Evolutionary conservation across 2,888 invertebrate genomes (phyloP).

Genomic region (Drosophila eohydei): DNA sequence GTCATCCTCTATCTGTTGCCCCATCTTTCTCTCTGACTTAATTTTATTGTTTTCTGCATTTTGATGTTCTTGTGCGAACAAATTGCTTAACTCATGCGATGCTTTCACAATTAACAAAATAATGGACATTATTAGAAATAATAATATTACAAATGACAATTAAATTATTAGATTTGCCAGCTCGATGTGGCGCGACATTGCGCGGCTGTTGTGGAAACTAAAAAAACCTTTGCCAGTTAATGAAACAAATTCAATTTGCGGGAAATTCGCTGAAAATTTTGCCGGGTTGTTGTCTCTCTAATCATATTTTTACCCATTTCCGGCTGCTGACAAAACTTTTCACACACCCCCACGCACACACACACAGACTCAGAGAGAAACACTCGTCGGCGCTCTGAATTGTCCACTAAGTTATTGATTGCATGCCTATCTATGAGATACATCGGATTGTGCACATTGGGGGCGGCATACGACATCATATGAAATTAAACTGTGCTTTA

Average conservation of each 20-base stretch:
- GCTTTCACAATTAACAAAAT: constrained; percentile 24
- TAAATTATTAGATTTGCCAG: constrained; percentile 38
- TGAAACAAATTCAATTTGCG: constrained; percentile 58
- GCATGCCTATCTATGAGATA: constrained; percentile 51
- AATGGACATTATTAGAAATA: constrained; percentile 21
- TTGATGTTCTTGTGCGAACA: neutral
- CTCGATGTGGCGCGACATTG: neutral
- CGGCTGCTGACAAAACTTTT: constrained; percentile 69
- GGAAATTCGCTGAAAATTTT: constrained; percentile 43
- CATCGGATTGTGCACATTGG: neutral
- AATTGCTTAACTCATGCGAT: constrained; percentile 7
- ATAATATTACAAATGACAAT: constrained; percentile 42
- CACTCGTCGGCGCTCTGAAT: constrained; percentile 37
- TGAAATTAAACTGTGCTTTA: constrained; percentile 49
- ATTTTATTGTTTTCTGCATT: neutral
- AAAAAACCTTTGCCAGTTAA: constrained; percentile 37
- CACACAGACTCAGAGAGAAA: neutral
- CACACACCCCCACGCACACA: constrained; percentile 53
- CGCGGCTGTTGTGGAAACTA: neutral
- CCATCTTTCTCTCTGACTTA: neutral
- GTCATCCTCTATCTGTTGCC: neutral
- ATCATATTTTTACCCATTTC: constrained; percentile 58
- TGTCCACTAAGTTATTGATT: constrained; percentile 65
- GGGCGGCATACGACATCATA: constrained; percentile 14
- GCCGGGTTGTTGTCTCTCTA: constrained; percentile 28